Conservation (phyloP, 2,797 vertebrate genomes). For the Pangasius krempfi region DNA sequence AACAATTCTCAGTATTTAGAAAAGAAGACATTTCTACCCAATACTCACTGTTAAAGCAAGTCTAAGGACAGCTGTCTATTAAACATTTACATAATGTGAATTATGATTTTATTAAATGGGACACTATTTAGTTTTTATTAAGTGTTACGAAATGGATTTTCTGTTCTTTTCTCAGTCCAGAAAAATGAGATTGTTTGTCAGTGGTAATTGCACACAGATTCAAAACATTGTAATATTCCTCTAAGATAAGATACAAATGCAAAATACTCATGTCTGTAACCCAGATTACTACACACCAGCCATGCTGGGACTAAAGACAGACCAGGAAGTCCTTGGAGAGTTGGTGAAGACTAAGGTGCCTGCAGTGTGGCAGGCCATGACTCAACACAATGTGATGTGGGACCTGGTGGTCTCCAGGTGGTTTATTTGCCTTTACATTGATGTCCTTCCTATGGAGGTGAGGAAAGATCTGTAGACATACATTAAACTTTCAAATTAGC, state of each 20-base stretch:
- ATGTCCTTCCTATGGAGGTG: conserved; percentile 93
- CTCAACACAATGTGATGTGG: conserved; percentile 86
- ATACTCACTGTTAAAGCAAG: not conserved
- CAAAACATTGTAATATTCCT: not conserved
- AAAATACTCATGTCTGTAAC: not conserved
- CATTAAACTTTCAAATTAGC: not conserved
- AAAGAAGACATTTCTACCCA: not conserved
- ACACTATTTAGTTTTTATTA: not conserved
- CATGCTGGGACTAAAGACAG: conserved; percentile 91
- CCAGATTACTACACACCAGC: conserved; percentile 88
- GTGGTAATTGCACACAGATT: not conserved
- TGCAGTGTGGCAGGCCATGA: conserved; percentile 87
- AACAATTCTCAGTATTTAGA: not conserved
- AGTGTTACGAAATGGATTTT: not conserved
- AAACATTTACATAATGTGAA: not conserved
- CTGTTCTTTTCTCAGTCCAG: not conserved
- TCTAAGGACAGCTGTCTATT: not conserved
- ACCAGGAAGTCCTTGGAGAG: conserved; percentile 92
- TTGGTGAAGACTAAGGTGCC: conserved; percentile 89
- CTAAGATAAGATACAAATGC: not conserved
- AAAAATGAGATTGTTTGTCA: not conserved
- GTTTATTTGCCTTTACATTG: conserved; percentile 96
- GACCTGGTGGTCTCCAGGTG: conserved; percentile 91
- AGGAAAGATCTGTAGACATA: conserved; percentile 29
- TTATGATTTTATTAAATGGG: not conserved